Conservation (phyloP, 2,888 invertebrate species). For the Sthenelais limicola region DNA sequence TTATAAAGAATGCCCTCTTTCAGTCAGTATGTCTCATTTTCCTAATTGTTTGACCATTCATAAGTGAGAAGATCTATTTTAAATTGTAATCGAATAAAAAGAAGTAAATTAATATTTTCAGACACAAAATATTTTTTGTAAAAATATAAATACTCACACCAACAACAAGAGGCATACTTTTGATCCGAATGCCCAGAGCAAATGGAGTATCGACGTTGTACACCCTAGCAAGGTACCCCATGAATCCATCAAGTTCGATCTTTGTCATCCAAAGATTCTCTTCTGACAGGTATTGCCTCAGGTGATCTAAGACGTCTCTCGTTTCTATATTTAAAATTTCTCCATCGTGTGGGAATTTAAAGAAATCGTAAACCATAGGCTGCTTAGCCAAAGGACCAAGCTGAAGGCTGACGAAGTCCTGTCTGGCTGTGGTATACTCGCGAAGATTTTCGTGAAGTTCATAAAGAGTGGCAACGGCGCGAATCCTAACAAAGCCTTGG, state of each 20-base stretch:
- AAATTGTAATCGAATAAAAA: no score
- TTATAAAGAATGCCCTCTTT: no score
- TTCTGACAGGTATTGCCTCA: slow-evolving; percentile 54
- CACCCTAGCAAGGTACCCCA: slow-evolving; percentile 60
- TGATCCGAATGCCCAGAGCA: slow-evolving; percentile 64
- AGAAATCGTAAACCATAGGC: slow-evolving; percentile 62
- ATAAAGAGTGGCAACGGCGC: slow-evolving; percentile 63
- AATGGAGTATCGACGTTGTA: slow-evolving; percentile 58
- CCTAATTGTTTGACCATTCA: no score
- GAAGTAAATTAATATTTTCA: no score
- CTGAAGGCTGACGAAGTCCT: slow-evolving; percentile 59
- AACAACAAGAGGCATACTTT: slow-evolving; percentile 63
- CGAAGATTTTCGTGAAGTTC: slow-evolving; percentile 60
- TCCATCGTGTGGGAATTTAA: slow-evolving; percentile 63
- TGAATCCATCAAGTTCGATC: slow-evolving; percentile 60
- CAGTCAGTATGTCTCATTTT: no score
- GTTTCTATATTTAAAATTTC: slow-evolving; percentile 64
- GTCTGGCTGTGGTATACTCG: slow-evolving; percentile 56
- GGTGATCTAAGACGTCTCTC: slow-evolving; percentile 59
- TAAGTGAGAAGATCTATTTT: no score
- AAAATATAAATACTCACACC: slow-evolving; percentile 62
- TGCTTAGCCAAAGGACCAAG: slow-evolving; percentile 66
- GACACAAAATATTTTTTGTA: no score
- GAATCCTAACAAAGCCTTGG: slow-evolving; percentile 62
- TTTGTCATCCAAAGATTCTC: slow-evolving; percentile 61